Conservation (phyloP, 2,113 vertebrate species). For the Chelonoidis abingdonii region DNA sequence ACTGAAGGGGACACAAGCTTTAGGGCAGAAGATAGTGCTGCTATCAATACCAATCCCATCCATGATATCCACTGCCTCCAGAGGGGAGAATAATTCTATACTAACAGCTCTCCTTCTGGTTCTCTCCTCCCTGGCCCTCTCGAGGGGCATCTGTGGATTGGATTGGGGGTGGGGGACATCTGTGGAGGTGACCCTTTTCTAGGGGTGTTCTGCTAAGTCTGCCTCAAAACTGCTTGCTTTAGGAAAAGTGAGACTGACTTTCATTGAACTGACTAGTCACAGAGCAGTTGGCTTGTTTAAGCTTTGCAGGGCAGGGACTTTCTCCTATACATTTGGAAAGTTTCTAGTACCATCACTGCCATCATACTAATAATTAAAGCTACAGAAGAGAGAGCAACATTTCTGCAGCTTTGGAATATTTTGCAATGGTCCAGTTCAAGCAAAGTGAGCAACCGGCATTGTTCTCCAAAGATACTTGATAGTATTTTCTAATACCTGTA, state of each 20-base stretch:
- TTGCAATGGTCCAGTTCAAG: not conserved
- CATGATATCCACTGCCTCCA: not conserved
- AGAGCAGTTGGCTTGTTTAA: not conserved
- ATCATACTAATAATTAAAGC: not conserved
- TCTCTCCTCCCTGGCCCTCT: not conserved
- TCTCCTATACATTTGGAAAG: not conserved
- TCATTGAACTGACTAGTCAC: rapidly evolving
- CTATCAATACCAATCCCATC: not conserved
- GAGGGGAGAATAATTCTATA: not conserved
- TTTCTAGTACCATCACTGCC: not conserved
- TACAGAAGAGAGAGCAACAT: not conserved
- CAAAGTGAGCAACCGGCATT: not conserved
- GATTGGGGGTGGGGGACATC: not conserved
- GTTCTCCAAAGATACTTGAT: not conserved
- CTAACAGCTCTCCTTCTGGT: not conserved
- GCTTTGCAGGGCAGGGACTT: not conserved
- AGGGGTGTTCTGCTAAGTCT: not conserved
- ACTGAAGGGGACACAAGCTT: not conserved
- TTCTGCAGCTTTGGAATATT: not conserved
- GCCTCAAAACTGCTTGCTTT: not conserved
- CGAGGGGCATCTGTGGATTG: not conserved
- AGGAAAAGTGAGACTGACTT: not conserved
- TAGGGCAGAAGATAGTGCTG: not conserved
- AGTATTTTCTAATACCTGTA: not conserved
- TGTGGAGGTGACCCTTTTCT: not conserved